Evolutionary conservation across 2,113 vertebrate genomes (phyloP), one percentile per base, ranked within the genome.

Genomic region (Oplegnathus fasciatus): DNA sequence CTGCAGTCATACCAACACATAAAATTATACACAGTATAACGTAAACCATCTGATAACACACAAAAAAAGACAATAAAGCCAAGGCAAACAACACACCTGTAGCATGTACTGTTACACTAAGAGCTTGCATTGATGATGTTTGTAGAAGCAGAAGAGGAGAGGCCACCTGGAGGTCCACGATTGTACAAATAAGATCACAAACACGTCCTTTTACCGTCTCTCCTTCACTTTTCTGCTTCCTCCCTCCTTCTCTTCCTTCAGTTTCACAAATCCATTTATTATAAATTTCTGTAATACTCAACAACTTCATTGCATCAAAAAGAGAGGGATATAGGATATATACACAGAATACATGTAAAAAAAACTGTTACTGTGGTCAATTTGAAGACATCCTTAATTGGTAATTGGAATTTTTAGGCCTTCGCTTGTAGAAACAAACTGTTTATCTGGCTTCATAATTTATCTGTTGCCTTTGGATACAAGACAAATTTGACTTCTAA

Each of bases 81-180:
- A 81, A 79, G 71, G 66, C 68, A 55, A 46, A 61, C 17, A 70
- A 55, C 28, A 82, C 71, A 42, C 11, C 24, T 73, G 46, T 15
- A 83, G 69, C 34, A 50, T 30, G 46, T 48, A n/a, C 10, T 48
- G 50, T 50, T 73, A 44, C 1, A 66, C n/a, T 52, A 28, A 48
- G 48, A 57, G 40, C 66, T 90, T 85, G 80, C 88, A 84, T 68
- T 89, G 72, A 88, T 91, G 48, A 30, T 67, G 61, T 71, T 83
- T 61, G 58, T 28, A 62, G 58, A 54, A 58, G 30, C 55, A 26
- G 58, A 30, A 15, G 42, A 71, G 3, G 26, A 55, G 57, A 32
- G 30, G 46, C 58, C 30, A 48, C 46, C 46, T 62, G 64, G 15
- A 60, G 54, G 32, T 74, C 32, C 32, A 83, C 14, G 1, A 58